Evolutionary conservation across 2,888 invertebrate genomes (phyloP), one percentile per base, ranked within the genome.

Genomic region (Nomada fabriciana): DNA sequence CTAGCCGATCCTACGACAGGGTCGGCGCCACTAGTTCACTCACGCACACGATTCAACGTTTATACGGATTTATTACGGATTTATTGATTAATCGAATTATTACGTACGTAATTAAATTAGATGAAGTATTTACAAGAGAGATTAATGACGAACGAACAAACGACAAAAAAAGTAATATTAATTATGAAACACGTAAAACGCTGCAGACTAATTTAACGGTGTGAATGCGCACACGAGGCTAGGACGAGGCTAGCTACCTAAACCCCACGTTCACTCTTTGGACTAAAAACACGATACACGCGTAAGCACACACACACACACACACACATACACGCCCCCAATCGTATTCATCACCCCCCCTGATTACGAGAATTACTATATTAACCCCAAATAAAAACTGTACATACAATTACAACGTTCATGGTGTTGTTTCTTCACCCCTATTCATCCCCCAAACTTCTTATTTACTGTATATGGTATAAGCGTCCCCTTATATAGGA

Each of bases 1-100:
- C 94, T 93, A 94, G 92, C 91, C 91, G 92, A 78, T 60, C 88
- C 88, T 89, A 88, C 86, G 80, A 89, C 85, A 85, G 88, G 87
- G 61, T 76, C 91, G 91, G 91, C 92, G 91, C 93, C 93, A 94
- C 94, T 94, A 94, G 94, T 94, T 94, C 93, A 94, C 93, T 93
- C 93, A 93, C 91, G 94, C 94, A 94, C 94, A 94, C 93, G 90
- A 92, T 90, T 93, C 92, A 87, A 93, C 90, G 90, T 92, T 92
- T 91, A 92, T 91, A 92, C 89, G 88, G 86, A 90, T 91, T 91
- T 91, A 91, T 91, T 90, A 91, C 88, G 88, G 90, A 93, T 93
- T 93, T 88, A 91, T 91, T 92, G 84, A 92, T 91, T 92, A 91
- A 92, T 90, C 91, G 90, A 90, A 89, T 91, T 90, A 91, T 91